Evolutionary conservation across 2,797 vertebrate species (phyloP).

Genomic region (Danio albolineatus): DNA sequence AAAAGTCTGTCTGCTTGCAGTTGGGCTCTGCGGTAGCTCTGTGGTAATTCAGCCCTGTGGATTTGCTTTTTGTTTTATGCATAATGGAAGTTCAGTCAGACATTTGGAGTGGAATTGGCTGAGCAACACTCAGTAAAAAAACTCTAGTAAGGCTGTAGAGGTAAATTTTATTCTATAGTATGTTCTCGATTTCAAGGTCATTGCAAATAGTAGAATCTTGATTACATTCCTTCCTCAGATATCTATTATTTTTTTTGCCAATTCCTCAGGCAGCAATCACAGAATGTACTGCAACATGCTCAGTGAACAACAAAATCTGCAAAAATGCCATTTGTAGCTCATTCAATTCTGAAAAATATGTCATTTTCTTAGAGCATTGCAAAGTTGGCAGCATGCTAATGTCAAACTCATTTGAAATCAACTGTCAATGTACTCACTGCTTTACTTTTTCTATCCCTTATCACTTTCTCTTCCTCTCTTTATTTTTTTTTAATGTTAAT

Average conservation of each 20-base stretch:
- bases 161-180: neutral
- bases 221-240: neutral
- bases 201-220: neutral
- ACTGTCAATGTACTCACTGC: neutral
- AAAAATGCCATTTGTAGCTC: neutral
- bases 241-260: neutral
- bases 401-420: neutral
- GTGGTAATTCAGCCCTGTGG: neutral
- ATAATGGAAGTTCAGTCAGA: slow-evolving; percentile 68
- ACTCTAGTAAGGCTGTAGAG: neutral
- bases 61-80: slow-evolving; percentile 46
- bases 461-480: neutral
- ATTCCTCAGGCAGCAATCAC: neutral
- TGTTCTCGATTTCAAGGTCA: neutral
- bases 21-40: neutral
- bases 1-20: neutral
- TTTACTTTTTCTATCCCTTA: neutral
- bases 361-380: slow-evolving; percentile 13
- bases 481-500: neutral
- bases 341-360: slow-evolving; percentile 22
- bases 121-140: slow-evolving; percentile 24
- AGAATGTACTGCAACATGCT: neutral
- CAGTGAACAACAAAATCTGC: neutral
- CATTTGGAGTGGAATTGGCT: slow-evolving; percentile 65
- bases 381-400: neutral